Conservation (phyloP, 2,113 vertebrate species). For the Struthidea cinerea region DNA sequence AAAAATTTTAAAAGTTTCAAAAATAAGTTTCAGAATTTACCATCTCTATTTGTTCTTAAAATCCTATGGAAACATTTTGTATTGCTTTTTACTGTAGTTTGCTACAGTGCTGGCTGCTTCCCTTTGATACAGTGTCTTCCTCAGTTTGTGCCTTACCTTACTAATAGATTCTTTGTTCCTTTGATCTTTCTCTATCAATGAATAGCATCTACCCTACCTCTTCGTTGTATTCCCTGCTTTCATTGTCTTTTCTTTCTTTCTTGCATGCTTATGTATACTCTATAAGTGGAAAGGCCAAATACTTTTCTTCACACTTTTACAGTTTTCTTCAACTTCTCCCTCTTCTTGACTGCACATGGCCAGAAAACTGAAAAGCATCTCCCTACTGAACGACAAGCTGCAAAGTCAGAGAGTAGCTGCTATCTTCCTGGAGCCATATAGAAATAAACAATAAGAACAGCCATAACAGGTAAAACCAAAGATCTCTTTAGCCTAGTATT, state of each 20-base stretch:
- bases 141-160: neutral
- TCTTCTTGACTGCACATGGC: neutral
- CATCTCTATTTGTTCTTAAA: neutral
- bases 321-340: neutral
- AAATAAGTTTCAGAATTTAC: neutral
- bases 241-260: neutral
- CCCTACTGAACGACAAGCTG: neutral
- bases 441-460: neutral
- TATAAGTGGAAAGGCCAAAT: neutral
- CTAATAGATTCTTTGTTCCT: neutral
- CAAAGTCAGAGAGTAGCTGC: neutral
- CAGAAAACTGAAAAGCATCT: neutral
- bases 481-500: neutral
- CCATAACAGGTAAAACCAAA: neutral
- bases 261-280: neutral
- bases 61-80: neutral
- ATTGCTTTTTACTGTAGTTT: neutral
- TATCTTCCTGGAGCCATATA: neutral
- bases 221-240: neutral
- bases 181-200: neutral
- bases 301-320: neutral
- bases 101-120: neutral
- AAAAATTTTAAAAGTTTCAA: neutral
- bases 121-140: neutral
- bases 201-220: neutral